phyloP scores from a whole-genome alignment of 2,888 invertebrate species.

The Tachina grossa region DNA sequence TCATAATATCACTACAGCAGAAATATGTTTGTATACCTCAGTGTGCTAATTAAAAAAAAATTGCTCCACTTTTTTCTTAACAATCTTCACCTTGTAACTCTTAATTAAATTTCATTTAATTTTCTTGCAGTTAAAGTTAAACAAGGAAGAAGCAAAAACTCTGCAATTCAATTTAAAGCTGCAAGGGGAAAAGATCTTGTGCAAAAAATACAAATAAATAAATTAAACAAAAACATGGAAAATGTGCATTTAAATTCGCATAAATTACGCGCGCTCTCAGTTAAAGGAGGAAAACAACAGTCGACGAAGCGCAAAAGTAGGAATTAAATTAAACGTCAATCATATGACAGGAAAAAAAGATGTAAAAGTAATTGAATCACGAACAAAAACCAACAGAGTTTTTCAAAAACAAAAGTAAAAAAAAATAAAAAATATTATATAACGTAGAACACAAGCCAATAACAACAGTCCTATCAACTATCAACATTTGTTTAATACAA shows the following conservation, averaged over 20 bases:
- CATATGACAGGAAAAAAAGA: conserved; percentile 68
- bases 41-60: conserved; percentile 12
- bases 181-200: background rate
- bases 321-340: conserved; percentile 73
- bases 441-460: background rate
- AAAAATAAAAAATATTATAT: background rate
- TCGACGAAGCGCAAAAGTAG: conserved; percentile 71
- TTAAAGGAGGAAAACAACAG: conserved; percentile 41
- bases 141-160: background rate
- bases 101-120: conserved; percentile 26
- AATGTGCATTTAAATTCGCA: conserved; percentile 62
- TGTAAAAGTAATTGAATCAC: conserved; percentile 67
- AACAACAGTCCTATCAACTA: conserved; percentile 30
- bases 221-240: conserved; percentile 55
- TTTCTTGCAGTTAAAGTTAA: conserved; percentile 16
- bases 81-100: conserved; percentile 13
- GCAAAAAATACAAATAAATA: background rate
- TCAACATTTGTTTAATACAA: conserved; percentile 19
- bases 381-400: conserved; percentile 27
- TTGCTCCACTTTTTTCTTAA: background rate
- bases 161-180: conserved; percentile 37
- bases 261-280: conserved; percentile 49
- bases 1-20: conserved; percentile 1
- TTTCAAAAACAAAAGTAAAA: background rate
- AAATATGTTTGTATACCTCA: too few species aligned